Conservation (phyloP, 2,113 vertebrate species). For the Corydoras maculifer region DNA sequence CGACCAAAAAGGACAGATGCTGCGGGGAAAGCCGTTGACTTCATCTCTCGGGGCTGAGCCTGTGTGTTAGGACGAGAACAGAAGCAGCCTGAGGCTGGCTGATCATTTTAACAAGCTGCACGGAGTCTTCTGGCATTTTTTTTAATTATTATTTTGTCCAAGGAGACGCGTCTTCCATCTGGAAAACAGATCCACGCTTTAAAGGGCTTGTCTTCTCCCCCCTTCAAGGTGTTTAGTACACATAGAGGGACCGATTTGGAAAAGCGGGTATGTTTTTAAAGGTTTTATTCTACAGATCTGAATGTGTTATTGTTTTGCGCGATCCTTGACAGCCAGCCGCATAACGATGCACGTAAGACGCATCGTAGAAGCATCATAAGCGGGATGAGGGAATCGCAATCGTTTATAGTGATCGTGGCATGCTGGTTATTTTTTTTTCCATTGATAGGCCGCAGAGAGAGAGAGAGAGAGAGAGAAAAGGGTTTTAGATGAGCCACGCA, state of each 20-base stretch:
- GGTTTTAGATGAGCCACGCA: no score
- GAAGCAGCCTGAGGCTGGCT: no score
- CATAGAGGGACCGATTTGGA: not conserved
- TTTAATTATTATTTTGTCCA: constrained; percentile 6
- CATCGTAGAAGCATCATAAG: not conserved
- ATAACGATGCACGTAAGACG: constrained; percentile 9
- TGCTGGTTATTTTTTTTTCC: not conserved
- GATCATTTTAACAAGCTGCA: constrained; percentile 12
- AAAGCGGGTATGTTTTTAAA: no score
- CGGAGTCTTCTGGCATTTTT: constrained; percentile 36
- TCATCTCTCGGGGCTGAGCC: not conserved
- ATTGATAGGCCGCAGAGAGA: no score
- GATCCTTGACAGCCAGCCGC: constrained; percentile 10
- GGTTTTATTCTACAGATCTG: no score
- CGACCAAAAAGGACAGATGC: constrained; percentile 25
- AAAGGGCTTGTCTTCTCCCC: constrained; percentile 10
- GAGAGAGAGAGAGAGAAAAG: no score
- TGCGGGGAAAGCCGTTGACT: not conserved
- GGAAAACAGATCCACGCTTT: no score
- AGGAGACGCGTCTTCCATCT: not conserved
- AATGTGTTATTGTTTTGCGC: not conserved
- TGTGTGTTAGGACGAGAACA: no score
- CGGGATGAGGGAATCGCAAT: not conserved
- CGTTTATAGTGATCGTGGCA: not conserved
- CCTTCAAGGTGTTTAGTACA: not conserved